Base-by-base conservation (phyloP, 1,140 invertebrate species). In the Drosophila hydei region DNA sequence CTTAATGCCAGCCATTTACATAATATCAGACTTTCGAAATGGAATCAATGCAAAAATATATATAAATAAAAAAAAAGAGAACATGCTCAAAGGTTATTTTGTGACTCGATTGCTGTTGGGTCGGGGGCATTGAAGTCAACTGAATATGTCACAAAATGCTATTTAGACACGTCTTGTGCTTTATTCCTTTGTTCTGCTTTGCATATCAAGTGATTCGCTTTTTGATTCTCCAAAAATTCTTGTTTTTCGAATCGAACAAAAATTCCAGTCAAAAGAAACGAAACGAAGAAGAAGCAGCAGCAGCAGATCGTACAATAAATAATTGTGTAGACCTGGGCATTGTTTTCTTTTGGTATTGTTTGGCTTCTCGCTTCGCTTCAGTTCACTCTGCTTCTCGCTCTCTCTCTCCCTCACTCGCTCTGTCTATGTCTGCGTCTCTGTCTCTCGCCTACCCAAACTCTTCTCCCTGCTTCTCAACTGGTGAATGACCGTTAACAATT, bases 401-500 rank as follows among this genome's bases (percentile, higher is more conserved):
- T 48, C 43, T 14, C 25, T 38, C 14, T 33, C 12, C 27, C 16
- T 47, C 25, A 36, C 40, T 56, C 21, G 19, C 33, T 1, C 30
- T 33, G 1, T 9, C 30, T 9, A 33, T 9, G n/a, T n/a, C n/a
- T n/a, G n/a, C n/a, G 23, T 47, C 50, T 52, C 12, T 40, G 38
- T 4, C 14, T 36, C 18, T 33, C 23, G 45, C 30, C 36, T 27
- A 11, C 33, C 9, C 4, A 36, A 12, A 3, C 33, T 14, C n/a
- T 42, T 42, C n/a, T 0, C 38, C 16, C 38, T 42, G 11, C 6
- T 33, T 33, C 59, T 30, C 54, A 25, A 27, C 33, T 87, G 73
- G 80, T 85, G 80, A 87, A 87, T 88, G 81, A 87, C 83, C 81
- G 81, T 87, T 78, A 78, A 78, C 77, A 81, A 78, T 76, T 87